Evolutionary conservation across 2,113 vertebrate genomes (phyloP).

Genomic region (Myotis davidii): DNA sequence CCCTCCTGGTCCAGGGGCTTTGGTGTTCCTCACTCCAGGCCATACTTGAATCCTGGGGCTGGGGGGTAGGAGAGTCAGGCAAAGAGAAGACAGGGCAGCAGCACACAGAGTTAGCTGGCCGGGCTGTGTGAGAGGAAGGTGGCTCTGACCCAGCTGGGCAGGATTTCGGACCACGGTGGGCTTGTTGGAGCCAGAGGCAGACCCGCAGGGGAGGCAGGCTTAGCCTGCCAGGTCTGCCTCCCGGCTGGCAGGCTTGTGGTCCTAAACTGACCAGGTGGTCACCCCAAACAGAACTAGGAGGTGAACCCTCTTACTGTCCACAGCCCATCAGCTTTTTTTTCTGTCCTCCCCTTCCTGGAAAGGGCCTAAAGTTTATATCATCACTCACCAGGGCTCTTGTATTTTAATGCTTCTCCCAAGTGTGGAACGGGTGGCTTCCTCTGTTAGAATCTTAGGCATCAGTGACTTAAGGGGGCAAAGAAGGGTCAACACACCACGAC

Average conservation of each 20-base stretch:
- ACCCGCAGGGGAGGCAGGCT: not conserved
- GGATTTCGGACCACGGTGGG: not conserved
- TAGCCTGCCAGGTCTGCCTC: not conserved
- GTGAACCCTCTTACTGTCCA: not conserved
- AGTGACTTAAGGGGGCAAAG: not conserved
- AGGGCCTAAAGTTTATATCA: not conserved
- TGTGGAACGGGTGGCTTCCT: not conserved
- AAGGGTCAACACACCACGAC: not conserved
- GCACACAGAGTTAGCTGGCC: not conserved
- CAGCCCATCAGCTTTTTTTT: not conserved
- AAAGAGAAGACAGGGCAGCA: not conserved
- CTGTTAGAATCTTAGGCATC: not conserved
- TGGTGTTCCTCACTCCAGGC: not conserved
- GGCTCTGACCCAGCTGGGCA: not conserved
- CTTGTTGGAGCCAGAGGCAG: not conserved
- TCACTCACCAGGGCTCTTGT: accelerated
- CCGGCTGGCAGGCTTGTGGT: not conserved
- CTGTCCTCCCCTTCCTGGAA: no score
- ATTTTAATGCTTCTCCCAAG: not conserved
- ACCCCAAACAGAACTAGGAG: not conserved
- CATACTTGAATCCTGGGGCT: not conserved
- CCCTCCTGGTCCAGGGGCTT: not conserved
- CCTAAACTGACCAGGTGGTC: not conserved
- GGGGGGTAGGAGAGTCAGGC: not conserved
- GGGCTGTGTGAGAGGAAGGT: not conserved